Evolutionary conservation across 2,888 invertebrate genomes (phyloP).

Genomic region (Epinotia demarniana): DNA sequence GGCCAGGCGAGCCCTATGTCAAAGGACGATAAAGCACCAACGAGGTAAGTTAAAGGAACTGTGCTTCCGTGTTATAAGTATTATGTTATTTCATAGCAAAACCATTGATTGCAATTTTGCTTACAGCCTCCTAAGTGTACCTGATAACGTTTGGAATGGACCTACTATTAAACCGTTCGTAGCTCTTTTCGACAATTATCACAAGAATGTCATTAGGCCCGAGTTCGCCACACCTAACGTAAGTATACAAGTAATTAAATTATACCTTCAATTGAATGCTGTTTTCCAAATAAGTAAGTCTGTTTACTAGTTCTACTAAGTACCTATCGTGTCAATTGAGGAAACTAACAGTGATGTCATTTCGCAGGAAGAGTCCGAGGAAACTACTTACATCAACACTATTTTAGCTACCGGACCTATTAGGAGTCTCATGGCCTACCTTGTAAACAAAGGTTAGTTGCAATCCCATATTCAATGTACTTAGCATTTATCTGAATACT

Average conservation of each 20-base stretch:
- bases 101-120: slow-evolving; percentile 34
- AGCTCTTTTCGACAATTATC: slow-evolving; percentile 91
- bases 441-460: slow-evolving; percentile 83
- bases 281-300: slow-evolving; percentile 4
- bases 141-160: slow-evolving; percentile 86
- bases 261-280: not conserved
- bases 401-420: slow-evolving; percentile 90
- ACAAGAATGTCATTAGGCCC: slow-evolving; percentile 86
- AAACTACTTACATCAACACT: slow-evolving; percentile 88
- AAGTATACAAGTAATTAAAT: slow-evolving; percentile 54
- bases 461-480: slow-evolving; percentile 3
- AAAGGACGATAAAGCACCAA: slow-evolving; percentile 88
- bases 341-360: slow-evolving; percentile 65
- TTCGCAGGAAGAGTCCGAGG: slow-evolving; percentile 87
- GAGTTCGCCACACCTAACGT: slow-evolving; percentile 87
- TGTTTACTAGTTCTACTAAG: slow-evolving; percentile 17
- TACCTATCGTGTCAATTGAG: slow-evolving; percentile 49
- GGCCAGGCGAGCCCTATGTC: slow-evolving; percentile 89
- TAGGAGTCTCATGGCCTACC: slow-evolving; percentile 87
- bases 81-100: not conserved
- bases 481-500: not conserved
- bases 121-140: slow-evolving; percentile 87
- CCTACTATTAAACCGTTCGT: slow-evolving; percentile 88
- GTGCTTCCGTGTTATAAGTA: not conserved
- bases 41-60: slow-evolving; percentile 85